Evolutionary conservation across 2,797 vertebrate species (phyloP), one percentile per base, ranked within the genome.

Genomic region (Vireo griseus): DNA sequence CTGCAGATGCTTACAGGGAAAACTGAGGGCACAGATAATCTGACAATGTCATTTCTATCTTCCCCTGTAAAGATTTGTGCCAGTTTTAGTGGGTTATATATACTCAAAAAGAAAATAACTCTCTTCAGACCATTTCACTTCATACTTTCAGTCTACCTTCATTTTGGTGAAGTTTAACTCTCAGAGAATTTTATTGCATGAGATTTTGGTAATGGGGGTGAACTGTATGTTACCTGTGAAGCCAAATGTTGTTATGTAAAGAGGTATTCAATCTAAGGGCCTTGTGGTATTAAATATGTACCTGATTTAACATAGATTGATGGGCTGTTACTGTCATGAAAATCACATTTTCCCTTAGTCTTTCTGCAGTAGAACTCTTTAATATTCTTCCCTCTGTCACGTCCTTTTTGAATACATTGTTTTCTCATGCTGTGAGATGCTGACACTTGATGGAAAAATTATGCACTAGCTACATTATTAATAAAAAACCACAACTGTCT

Each of bases 361-460:
- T 65, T 91, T 68, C 57, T 71, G 25, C 25, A 82, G 33, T n/a
- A 71, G 61, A 82, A 74, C 16, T 48, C 18, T 74, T 90, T 28
- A 69, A 86, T 63, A 91, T 52, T 86, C 73, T 91, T 80, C 22
- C 50, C 50, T 91, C 59, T 68, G 54, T 45, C 83, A 68, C 13
- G 3, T 88, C 54, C 19, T 84, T 86, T 85, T 80, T 66, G 66
- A 90, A 88, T 55, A 47, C 6, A 90, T 78, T 33, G 63, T 76
- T 93, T 86, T 83, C 72, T 77, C 25, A 8, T 68, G 63, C 59
- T 91, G 50, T 39, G 66, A 74, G 52, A 89, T 66, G 51, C 50
- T 93, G 67, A 74, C 40, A 84, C 40, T 67, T 72, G 58, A 92
- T 75, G 40, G 40, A 76, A 73, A 91, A 96, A 88, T 83, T 84